phyloP scores from a whole-genome alignment of 53 echinoderm and acorn worm species.

The Crossaster papposus region DNA sequence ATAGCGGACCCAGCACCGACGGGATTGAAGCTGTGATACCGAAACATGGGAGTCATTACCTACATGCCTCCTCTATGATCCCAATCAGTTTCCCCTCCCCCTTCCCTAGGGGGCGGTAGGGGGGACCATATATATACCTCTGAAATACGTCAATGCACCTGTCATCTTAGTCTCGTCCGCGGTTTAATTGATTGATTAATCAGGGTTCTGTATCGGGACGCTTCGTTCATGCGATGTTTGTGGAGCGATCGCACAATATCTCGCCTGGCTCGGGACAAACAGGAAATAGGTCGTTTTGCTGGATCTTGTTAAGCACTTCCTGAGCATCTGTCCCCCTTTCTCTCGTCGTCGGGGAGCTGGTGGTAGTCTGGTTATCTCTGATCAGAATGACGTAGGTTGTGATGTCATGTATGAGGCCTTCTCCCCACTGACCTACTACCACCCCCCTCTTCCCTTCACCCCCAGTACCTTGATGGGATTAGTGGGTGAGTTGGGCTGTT shows the following conservation, averaged over 20 bases:
- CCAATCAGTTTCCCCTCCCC: conserved; percentile 11
- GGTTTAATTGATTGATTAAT: conserved; percentile 63
- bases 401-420: conserved; percentile 44
- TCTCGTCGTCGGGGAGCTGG: not conserved
- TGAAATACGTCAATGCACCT: conserved; percentile 57
- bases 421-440: no score
- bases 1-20: conserved; percentile 18
- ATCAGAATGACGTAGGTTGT: conserved; percentile 55
- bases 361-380: conserved; percentile 32
- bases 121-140: conserved; percentile 51
- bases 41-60: conserved; percentile 49
- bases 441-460: not conserved
- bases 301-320: conserved; percentile 58
- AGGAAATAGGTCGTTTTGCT: conserved; percentile 63
- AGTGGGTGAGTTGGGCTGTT: not conserved
- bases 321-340: conserved; percentile 48
- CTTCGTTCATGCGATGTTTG: conserved; percentile 55
- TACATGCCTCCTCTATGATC: not conserved
- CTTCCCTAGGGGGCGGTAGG: not conserved
- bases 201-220: conserved; percentile 30
- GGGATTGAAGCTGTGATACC: conserved; percentile 35
- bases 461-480: conserved; percentile 40
- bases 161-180: conserved; percentile 25
- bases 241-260: conserved; percentile 54
- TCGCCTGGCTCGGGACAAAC: conserved; percentile 52